Evolutionary conservation across 2,888 invertebrate genomes (phyloP).

Genomic region (Caenorhabditis becei): DNA sequence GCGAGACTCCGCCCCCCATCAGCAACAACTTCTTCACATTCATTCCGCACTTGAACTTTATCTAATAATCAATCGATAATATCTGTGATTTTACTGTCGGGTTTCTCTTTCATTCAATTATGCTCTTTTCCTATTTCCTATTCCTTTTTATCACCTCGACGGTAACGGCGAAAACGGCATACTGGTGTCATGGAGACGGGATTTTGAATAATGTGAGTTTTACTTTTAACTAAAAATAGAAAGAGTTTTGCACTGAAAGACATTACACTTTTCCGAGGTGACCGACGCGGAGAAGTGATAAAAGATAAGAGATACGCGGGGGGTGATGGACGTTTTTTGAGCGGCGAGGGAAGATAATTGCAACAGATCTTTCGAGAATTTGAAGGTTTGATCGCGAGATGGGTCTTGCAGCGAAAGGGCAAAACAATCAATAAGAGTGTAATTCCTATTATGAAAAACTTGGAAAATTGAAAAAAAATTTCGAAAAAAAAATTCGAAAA

Average conservation of each 20-base stretch:
- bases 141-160: neutral
- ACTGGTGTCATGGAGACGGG: conserved; percentile 62
- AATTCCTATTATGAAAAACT: too few species aligned
- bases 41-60: conserved; percentile 10
- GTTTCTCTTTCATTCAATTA: neutral
- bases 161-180: conserved; percentile 40
- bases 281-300: neutral
- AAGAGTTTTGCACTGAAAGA: neutral
- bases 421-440: too few species aligned
- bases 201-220: conserved; percentile 55
- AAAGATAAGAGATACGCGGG: neutral
- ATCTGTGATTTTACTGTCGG: conserved; percentile 1
- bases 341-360: too few species aligned
- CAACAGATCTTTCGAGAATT: too few species aligned
- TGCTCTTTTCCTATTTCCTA: neutral
- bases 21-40: conserved; percentile 26
- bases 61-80: neutral
- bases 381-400: too few species aligned
- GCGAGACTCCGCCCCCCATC: conserved; percentile 28
- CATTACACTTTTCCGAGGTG: neutral
- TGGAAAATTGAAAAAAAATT: too few species aligned
- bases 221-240: conserved; percentile 5
- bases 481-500: too few species aligned
- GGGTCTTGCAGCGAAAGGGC: too few species aligned
- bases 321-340: neutral